Evolutionary conservation across 2,888 invertebrate genomes (phyloP).

Genomic region (Zhuqinia jingwanae): DNA sequence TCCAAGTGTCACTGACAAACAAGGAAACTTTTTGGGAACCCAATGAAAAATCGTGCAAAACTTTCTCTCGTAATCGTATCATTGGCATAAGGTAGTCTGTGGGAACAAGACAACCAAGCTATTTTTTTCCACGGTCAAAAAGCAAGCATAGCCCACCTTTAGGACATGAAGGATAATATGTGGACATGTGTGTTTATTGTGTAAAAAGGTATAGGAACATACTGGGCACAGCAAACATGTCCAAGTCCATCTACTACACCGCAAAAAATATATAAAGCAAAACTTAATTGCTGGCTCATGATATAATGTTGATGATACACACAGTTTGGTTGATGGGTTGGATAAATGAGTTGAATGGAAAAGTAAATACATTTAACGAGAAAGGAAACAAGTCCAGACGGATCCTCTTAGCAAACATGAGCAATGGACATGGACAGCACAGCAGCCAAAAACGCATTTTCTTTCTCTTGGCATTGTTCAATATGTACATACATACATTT

Average conservation of each 20-base stretch:
- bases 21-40: not conserved
- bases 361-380: not conserved
- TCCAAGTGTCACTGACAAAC: not conserved
- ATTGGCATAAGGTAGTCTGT: not conserved
- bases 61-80: not conserved
- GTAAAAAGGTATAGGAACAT: not conserved
- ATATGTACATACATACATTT: too few species aligned
- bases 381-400: slow-evolving; percentile 7
- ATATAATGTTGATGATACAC: not conserved
- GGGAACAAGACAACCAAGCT: not conserved
- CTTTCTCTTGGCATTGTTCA: too few species aligned
- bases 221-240: not conserved
- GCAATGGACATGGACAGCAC: too few species aligned
- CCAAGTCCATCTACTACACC: not conserved
- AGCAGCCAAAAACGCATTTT: too few species aligned
- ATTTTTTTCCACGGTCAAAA: not conserved
- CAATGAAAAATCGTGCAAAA: not conserved
- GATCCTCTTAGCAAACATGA: not conserved
- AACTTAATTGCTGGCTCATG: too few species aligned
- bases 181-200: not conserved
- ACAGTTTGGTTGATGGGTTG: not conserved
- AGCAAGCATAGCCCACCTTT: not conserved
- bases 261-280: not conserved
- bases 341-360: not conserved
- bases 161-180: too few species aligned